Base-by-base conservation (phyloP, 1,140 invertebrate genomes). In the Leptonema lineaticorne region DNA sequence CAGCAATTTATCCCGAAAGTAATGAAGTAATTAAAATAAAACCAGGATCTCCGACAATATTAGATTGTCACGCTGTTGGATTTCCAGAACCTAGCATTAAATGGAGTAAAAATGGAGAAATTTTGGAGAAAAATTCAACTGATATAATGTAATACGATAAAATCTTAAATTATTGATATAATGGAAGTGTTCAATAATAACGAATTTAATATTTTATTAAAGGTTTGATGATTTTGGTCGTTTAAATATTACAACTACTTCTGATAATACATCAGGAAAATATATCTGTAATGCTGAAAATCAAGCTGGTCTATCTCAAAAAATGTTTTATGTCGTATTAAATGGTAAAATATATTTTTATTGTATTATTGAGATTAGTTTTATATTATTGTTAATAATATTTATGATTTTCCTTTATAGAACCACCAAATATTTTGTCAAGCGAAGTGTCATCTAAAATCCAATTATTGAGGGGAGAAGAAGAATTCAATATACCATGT, bases 201-300 rank as follows among this genome's bases (percentile, higher is more conserved):
- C 16, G 11, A 33, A 33, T 41, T 41, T 41, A 16, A 20, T 9
- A 53, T 18, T 33, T 27, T 3, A 56, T 70, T 67, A 28, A 29
- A 72, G 71, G 24, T 58, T 72, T 27, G 77, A 81, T 66, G 72
- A 78, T 2, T 50, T 71, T 20, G 81, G 80, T 0, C 71, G 74
- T 20, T 22, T 82, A 0, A 69, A 75, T 24, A 76, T 82, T 65
- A 72, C 20, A 1, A 76, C 76, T 8, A 72, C 69, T 3, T 77
- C 62, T 1, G 27, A 60, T 1, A 63, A 75, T 14, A 73, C 76
- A n/a, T 76, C 77, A 22, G 81, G 79, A 4, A 20, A 63, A 5
- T 80, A 76, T 63, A 69, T 67, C 0, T 82, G 81, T 68, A 64
- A 76, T 3, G 79, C 78, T 0, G 77, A 79, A 56, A 82, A 82